Conservation (phyloP, 1,140 invertebrate species). For the Octopus sinensis region DNA sequence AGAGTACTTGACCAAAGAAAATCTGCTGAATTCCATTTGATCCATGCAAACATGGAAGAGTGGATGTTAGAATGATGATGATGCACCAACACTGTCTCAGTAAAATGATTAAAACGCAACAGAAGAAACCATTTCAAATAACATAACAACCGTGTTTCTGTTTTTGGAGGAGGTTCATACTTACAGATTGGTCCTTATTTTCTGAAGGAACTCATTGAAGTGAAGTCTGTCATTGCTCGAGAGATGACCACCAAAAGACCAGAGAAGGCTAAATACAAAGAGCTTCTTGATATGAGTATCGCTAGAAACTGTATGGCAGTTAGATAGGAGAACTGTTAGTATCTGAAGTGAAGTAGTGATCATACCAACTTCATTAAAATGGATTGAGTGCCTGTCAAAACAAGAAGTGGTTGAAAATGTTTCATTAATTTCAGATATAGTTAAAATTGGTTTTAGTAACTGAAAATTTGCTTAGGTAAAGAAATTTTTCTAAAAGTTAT, state of each 20-base stretch:
- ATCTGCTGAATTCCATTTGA: too few species aligned
- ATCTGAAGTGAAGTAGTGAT: conserved; percentile 53
- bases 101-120: too few species aligned
- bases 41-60: too few species aligned
- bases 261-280: conserved; percentile 57
- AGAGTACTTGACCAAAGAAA: too few species aligned
- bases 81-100: too few species aligned
- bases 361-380: conserved; percentile 51
- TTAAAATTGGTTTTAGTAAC: too few species aligned
- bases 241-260: conserved; percentile 56
- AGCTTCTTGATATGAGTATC: conserved; percentile 56
- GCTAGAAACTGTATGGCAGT: conserved; percentile 55
- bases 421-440: not conserved
- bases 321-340: conserved; percentile 55
- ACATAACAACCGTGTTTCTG: too few species aligned
- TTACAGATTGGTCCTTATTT: conserved; percentile 15
- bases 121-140: too few species aligned
- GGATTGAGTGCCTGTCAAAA: conserved; percentile 42
- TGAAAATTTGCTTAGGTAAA: too few species aligned
- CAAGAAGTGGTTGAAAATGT: not conserved
- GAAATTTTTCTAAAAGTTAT: too few species aligned
- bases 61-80: too few species aligned
- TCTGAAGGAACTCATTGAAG: conserved; percentile 54
- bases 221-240: conserved; percentile 46
- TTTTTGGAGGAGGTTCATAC: not conserved